Base-by-base conservation (phyloP, 2,888 invertebrate genomes). In the Hirtodrosophila confusa region DNA sequence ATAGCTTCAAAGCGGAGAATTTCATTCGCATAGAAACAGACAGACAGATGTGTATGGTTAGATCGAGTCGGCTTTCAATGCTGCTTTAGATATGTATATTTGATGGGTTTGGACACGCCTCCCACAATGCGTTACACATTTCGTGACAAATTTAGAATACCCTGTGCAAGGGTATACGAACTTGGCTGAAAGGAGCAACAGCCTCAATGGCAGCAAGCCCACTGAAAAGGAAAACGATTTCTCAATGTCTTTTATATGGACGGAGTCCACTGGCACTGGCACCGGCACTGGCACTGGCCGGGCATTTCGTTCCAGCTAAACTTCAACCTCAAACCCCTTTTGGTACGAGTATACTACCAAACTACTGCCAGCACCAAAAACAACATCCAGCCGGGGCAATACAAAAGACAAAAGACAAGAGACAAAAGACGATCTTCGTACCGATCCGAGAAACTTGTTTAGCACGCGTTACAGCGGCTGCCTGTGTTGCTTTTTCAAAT, bases 391-490 rank as follows among this genome's bases (percentile, higher is more conserved):
- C 17, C 17, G 17, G 17, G 17, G 17, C 17, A 53, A 69, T 39
- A 64, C 69, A 27, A 27, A 36, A 39, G 47, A 44, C 17, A 27
- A 31, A 40, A 67, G 63, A 67, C 57, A 83, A 73, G 62, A 80
- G 72, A 78, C 73, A 86, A 78, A 72, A 80, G 75, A 79, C 77
- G 79, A 71, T 82, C 88, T 66, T 39, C 64, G 31, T 31, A 8
- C 60, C 72, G 82, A 78, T 75, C 83, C 79, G 57, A 76, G 65
- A 84, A 83, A 87, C 87, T 88, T 88, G 87, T 89, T 87, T 89
- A 89, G 87, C 89, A 89, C 87, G 89, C 89, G 87, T 87, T 89
- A 75, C 89, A 78, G 74, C 86, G 78, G 89, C 87, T 87, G 89
- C 89, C 88, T 83, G 89, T 87, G 72, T 89, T 86, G 83, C 63